Conservation (phyloP, 2,113 vertebrate species). For the Ctenodactylus gundi region DNA sequence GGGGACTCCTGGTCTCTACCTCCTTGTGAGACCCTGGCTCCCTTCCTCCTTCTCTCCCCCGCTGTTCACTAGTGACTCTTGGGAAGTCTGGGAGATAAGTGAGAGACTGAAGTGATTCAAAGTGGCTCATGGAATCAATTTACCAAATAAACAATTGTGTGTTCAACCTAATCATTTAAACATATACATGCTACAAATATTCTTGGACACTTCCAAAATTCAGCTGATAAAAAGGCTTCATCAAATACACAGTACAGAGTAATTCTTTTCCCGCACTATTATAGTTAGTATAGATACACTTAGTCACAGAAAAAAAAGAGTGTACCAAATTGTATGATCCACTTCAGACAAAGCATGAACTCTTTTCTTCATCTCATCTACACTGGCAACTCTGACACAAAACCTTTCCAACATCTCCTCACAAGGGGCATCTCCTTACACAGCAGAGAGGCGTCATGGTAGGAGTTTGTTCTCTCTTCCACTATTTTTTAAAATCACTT, state of each 20-base stretch:
- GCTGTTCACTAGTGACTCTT: background rate
- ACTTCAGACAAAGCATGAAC: background rate
- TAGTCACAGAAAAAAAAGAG: background rate
- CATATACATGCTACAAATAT: background rate
- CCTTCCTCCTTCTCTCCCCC: background rate
- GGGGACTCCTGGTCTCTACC: background rate
- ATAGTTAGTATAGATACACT: background rate
- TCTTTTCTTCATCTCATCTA: background rate
- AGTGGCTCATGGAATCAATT: background rate
- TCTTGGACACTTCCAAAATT: constrained; percentile 25
- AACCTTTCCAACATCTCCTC: background rate
- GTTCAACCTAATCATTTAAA: background rate
- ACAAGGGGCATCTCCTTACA: background rate
- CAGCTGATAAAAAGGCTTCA: background rate
- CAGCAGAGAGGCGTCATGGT: background rate
- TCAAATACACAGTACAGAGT: constrained; percentile 8
- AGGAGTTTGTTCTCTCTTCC: background rate
- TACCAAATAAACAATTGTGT: background rate
- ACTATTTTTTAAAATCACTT: background rate
- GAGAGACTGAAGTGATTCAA: background rate
- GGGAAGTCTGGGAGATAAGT: background rate
- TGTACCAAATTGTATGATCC: background rate
- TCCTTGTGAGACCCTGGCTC: background rate
- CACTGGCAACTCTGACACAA: background rate
- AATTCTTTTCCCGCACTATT: no score